These are phyloP conservation scores for Tenthredo distinguenda DNA, from an alignment of 2,888 invertebrate genomes.

Conservation along the genomic window DNA sequence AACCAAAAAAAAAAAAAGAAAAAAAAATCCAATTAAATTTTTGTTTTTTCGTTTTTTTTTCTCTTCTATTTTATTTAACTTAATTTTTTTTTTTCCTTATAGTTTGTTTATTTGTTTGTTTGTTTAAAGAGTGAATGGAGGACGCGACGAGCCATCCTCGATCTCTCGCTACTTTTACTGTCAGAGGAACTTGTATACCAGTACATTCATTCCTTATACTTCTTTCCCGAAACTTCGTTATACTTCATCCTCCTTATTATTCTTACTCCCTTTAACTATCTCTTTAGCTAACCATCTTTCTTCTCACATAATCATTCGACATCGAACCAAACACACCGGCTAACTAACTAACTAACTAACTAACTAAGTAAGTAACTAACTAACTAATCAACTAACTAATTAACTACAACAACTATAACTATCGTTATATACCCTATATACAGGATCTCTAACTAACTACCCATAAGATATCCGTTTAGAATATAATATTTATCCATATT, in stretches of 20 bases:
- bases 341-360: constrained; percentile 55
- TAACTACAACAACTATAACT: constrained; percentile 61
- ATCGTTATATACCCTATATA: constrained; percentile 54
- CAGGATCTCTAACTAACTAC: constrained; percentile 49
- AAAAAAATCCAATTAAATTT: neutral
- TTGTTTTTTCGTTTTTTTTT: neutral
- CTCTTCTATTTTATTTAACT: neutral
- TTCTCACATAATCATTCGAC: constrained; percentile 54
- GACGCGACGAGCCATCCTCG: constrained; percentile 65
- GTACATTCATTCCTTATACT: constrained; percentile 68
- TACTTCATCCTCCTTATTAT: neutral
- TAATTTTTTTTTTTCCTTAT: neutral
- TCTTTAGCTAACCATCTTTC: constrained; percentile 38
- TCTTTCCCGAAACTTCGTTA: neutral
- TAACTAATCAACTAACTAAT: constrained; percentile 58
- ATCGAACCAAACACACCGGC: constrained; percentile 55
- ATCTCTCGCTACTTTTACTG: constrained; percentile 72
- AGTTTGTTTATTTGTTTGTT: constrained; percentile 12
- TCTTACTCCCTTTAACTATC: constrained; percentile 12
- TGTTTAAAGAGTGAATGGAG: constrained; percentile 67
- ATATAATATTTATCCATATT: constrained; percentile 52
- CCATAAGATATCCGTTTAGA: constrained; percentile 41
- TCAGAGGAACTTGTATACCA: constrained; percentile 90
- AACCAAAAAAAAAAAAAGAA: neutral
- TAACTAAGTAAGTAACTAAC: constrained; percentile 58